phyloP scores from a whole-genome alignment of 2,888 invertebrate species.

The Rhopalosiphum nymphaeae region DNA sequence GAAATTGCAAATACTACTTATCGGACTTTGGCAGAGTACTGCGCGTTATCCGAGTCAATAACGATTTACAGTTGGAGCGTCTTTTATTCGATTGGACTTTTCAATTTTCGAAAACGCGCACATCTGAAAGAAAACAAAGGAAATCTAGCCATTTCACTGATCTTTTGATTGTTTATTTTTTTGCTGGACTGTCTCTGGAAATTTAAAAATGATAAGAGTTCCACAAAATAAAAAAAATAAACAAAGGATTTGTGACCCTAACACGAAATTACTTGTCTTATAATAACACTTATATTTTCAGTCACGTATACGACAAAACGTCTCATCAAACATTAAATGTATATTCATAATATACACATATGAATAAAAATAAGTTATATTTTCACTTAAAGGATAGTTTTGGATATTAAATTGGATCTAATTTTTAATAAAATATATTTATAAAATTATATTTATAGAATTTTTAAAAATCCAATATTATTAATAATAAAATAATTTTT shows the following conservation, averaged over 20 bases:
- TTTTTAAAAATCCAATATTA: no score
- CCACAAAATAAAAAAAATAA: background rate
- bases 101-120: background rate
- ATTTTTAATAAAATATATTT: no score
- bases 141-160: background rate
- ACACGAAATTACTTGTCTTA: constrained; percentile 12
- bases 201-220: background rate
- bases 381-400: no score
- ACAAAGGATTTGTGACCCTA: constrained; percentile 2
- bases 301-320: background rate
- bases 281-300: background rate
- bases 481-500: no score
- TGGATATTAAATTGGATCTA: no score
- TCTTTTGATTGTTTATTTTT: constrained; percentile 22
- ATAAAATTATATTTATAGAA: no score
- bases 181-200: background rate
- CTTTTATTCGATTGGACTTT: constrained; percentile 2
- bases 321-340: background rate
- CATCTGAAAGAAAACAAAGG: background rate
- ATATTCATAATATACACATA: background rate
- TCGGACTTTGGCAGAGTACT: background rate
- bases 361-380: background rate
- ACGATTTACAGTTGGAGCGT: constrained; percentile 7
- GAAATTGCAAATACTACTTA: constrained; percentile 22
- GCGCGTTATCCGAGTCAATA: constrained; percentile 4